A percentile compares a stretch with the other conserved stretches of the same genome.
Evolutionary conservation across 2,888 invertebrate genomes (phyloP).

Genomic region (Sepioteuthis lessoniana): DNA sequence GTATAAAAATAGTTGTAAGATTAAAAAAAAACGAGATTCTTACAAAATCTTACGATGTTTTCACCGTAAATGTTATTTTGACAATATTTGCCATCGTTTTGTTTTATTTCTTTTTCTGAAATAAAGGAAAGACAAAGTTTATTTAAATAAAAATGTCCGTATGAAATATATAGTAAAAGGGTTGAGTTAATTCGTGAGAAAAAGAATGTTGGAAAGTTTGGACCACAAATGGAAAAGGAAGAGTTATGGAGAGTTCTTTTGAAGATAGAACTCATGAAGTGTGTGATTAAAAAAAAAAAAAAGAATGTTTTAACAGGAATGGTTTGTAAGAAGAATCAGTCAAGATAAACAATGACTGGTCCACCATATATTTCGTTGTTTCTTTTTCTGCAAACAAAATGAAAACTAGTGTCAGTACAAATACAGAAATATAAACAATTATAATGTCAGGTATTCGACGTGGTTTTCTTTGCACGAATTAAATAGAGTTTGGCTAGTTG

Average conservation of each 20-base stretch:
- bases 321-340: neutral
- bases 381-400: neutral
- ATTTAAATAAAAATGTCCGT: neutral
- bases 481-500: neutral
- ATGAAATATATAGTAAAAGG: neutral
- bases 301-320: neutral
- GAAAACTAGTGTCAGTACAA: too few species aligned
- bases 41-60: neutral
- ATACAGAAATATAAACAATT: neutral
- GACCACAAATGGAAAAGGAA: neutral
- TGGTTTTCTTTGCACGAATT: neutral
- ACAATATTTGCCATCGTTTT: neutral
- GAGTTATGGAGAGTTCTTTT: too few species aligned
- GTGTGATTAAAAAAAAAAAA: too few species aligned
- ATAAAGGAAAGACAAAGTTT: neutral
- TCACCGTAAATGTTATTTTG: neutral
- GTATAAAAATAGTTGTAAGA: slow-evolving; percentile 20
- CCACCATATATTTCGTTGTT: neutral
- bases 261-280: too few species aligned
- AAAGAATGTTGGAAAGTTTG: neutral
- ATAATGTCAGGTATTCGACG: neutral
- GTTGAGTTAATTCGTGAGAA: neutral
- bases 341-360: too few species aligned
- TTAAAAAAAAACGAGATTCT: neutral
- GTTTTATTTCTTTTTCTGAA: neutral